Conservation (phyloP, 2,888 invertebrate species). For the Cryptosula pallasiana region DNA sequence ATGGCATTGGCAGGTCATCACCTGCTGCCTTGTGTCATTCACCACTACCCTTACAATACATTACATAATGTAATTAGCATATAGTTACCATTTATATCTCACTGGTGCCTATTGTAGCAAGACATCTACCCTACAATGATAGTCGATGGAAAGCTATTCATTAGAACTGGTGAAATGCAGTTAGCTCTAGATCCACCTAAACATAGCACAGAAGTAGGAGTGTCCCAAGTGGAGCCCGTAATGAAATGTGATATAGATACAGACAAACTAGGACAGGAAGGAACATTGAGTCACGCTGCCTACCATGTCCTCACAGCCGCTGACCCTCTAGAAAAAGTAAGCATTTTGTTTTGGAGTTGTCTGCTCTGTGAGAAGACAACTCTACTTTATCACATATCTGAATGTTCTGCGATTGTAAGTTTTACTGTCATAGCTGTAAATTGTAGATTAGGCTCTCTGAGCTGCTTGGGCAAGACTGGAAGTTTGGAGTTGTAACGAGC, state of each 20-base stretch:
- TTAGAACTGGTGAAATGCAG: conserved; percentile 20
- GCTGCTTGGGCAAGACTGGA: background rate
- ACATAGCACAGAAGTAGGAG: background rate
- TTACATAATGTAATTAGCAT: no score
- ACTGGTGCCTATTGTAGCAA: conserved; percentile 13
- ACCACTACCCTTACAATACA: no score
- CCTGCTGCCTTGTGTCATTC: no score
- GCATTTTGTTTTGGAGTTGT: background rate
- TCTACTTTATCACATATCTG: no score
- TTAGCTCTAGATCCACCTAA: background rate
- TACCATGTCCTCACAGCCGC: conserved; percentile 2
- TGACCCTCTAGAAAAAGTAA: conserved; percentile 9
- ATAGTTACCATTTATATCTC: no score
- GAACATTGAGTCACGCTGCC: background rate
- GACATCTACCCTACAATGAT: conserved; percentile 3
- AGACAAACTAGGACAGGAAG: background rate
- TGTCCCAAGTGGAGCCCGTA: background rate
- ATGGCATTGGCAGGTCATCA: no score
- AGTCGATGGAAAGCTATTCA: background rate
- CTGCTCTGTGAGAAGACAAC: no score
- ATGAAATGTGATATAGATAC: no score
- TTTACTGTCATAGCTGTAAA: background rate
- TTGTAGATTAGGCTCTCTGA: conserved; percentile 12
- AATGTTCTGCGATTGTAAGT: no score
- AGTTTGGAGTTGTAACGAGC: background rate